Evolutionary conservation across 2,888 invertebrate species (phyloP).

Genomic region (Baccha elongata): DNA sequence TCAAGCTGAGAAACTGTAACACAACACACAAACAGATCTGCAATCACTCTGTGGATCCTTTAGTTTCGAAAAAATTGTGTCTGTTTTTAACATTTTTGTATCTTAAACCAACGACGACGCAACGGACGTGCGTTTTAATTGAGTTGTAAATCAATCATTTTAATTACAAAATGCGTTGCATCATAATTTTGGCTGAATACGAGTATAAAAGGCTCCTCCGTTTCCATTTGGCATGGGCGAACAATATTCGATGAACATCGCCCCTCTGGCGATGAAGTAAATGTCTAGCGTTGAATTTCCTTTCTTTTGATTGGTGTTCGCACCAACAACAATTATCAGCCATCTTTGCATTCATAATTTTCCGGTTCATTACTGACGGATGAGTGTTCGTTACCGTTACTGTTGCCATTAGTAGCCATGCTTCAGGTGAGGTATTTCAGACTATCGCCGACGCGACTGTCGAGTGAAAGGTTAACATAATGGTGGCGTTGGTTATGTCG

Average conservation of each 20-base stretch:
- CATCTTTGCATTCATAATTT: constrained; percentile 51
- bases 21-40: constrained; percentile 4
- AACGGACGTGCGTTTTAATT: constrained; percentile 42
- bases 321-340: constrained; percentile 9
- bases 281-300: constrained; percentile 29
- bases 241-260: constrained; percentile 13
- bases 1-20: constrained; percentile 53
- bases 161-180: constrained; percentile 28
- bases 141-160: constrained; percentile 66
- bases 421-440: constrained; percentile 27
- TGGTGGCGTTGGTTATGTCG: constrained; percentile 24
- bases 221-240: not conserved
- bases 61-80: not conserved
- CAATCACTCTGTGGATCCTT: constrained; percentile 8
- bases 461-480: constrained; percentile 63
- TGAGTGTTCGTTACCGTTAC: constrained; percentile 59
- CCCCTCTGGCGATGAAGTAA: no score
- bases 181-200: constrained; percentile 16
- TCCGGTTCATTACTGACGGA: constrained; percentile 50
- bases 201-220: constrained; percentile 3
- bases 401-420: constrained; percentile 21
- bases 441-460: constrained; percentile 3
- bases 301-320: constrained; percentile 29
- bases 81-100: not conserved
- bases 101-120: constrained; percentile 2